Evolutionary conservation across 2,113 vertebrate species (phyloP).

Genomic region (Lophotis ruficrista): DNA sequence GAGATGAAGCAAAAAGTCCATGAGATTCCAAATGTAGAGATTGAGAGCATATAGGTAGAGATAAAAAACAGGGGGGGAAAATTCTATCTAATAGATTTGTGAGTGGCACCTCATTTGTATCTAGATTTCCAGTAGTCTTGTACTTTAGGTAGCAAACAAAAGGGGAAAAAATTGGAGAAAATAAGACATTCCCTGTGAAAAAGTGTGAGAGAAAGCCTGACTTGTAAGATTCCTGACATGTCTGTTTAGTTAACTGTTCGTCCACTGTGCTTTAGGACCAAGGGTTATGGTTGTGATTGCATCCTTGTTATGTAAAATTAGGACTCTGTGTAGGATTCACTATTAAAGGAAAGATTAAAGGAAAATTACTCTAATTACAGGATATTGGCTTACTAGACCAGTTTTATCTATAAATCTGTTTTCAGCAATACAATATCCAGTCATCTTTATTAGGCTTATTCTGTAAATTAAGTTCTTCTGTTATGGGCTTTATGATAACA

Average conservation of each 20-base stretch:
- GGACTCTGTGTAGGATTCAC: neutral
- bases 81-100: too few relatives aligned
- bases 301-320: neutral
- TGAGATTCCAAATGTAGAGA: neutral
- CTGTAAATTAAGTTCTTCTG: neutral
- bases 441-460: conserved; percentile 12
- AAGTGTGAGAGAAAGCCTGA: neutral
- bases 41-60: neutral
- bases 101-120: neutral
- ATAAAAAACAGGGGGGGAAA: neutral
- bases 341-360: neutral
- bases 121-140: neutral
- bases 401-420: conserved; percentile 30
- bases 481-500: neutral
- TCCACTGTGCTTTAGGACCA: neutral
- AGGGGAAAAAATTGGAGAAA: neutral
- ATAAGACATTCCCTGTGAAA: neutral
- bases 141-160: neutral
- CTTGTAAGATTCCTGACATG: neutral
- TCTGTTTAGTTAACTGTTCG: neutral
- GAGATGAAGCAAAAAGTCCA: neutral
- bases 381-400: neutral
- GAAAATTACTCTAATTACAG: conserved; percentile 3
- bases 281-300: neutral
- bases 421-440: neutral